These are phyloP conservation scores for Epizoanthus scotinus DNA, from an alignment of 92 coral and sea anemone genomes.

Conservation along the genomic window DNA sequence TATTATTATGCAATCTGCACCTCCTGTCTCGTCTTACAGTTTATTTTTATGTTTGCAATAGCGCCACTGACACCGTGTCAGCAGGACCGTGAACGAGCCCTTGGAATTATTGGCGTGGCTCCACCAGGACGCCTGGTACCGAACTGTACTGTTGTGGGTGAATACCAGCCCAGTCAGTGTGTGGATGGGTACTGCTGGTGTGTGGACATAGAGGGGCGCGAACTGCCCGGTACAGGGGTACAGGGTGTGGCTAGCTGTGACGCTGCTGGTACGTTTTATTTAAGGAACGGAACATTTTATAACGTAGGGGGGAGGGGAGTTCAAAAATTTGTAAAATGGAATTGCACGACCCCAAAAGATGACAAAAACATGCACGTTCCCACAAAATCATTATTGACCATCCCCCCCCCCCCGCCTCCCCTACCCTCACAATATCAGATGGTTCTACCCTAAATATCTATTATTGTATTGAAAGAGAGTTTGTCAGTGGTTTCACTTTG, in stretches of 20 bases:
- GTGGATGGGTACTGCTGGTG: slow-evolving; percentile 73
- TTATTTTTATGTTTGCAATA: neutral
- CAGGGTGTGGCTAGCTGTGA: slow-evolving; percentile 26
- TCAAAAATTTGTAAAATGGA: too few relatives aligned
- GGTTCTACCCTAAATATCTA: too few relatives aligned
- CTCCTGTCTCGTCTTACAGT: neutral
- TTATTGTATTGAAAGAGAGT: too few relatives aligned
- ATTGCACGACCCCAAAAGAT: too few relatives aligned
- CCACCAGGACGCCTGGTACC: slow-evolving; percentile 68
- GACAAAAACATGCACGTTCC: too few relatives aligned
- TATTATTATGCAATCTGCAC: too few relatives aligned
- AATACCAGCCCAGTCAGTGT: slow-evolving; percentile 78
- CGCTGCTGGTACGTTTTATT: slow-evolving; percentile 12
- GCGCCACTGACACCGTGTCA: slow-evolving; percentile 20
- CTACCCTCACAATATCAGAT: too few relatives aligned
- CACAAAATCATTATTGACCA: too few relatives aligned
- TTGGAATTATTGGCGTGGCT: slow-evolving; percentile 14
- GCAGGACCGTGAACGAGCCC: slow-evolving; percentile 25
- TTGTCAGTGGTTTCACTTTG: too few relatives aligned
- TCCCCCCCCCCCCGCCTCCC: too few relatives aligned
- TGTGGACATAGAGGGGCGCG: slow-evolving; percentile 74
- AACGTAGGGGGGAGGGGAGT: too few relatives aligned
- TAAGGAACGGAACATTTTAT: too few relatives aligned
- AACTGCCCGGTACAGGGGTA: slow-evolving; percentile 58
- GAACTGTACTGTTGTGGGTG: slow-evolving; percentile 76